Conservation (phyloP, 2,113 vertebrate genomes). For the Azemiops feae region DNA sequence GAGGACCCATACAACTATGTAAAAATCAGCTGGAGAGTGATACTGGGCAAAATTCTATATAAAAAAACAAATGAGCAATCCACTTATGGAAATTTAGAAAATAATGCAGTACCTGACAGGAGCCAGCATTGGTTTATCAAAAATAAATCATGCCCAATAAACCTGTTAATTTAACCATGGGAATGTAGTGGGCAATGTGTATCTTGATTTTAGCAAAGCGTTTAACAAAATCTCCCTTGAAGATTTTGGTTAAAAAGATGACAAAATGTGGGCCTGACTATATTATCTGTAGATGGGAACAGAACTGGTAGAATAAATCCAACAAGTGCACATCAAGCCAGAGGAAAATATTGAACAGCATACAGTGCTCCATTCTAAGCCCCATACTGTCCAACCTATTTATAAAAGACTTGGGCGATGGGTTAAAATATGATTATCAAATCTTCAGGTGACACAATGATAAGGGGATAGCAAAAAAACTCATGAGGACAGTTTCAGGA, state of each 20-base stretch:
- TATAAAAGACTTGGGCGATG: neutral
- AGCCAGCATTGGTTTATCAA: neutral
- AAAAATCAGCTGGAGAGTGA: neutral
- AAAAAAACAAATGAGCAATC: neutral
- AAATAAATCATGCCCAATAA: neutral
- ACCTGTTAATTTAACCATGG: neutral
- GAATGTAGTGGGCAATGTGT: neutral
- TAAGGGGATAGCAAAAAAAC: neutral
- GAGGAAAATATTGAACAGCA: neutral
- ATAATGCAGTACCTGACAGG: neutral
- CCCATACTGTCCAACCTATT: neutral
- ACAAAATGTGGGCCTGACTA: neutral
- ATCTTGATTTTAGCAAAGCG: neutral
- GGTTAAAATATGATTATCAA: neutral
- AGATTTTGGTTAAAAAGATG: neutral
- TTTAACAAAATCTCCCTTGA: neutral
- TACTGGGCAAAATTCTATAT: neutral
- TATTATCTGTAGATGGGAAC: neutral
- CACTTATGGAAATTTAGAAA: neutral
- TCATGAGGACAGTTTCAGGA: neutral
- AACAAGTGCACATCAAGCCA: neutral
- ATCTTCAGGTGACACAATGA: neutral
- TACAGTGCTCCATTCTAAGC: neutral
- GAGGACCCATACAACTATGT: neutral
- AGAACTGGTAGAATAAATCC: neutral